These are phyloP conservation scores for Aplodontia rufa DNA, from an alignment of 2,113 vertebrate species.

Conservation along the genomic window DNA sequence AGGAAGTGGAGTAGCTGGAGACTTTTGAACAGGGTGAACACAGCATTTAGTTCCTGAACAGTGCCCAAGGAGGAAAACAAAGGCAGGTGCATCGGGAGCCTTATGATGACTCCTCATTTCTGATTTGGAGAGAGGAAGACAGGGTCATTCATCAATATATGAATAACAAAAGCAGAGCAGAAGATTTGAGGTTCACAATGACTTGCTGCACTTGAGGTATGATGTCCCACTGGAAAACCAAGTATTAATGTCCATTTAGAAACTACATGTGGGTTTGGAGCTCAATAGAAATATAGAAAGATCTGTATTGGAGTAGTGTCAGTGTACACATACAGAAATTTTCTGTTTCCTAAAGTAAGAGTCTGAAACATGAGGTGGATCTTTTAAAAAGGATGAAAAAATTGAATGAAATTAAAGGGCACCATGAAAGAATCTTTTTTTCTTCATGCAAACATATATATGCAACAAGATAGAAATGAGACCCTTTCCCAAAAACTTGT, in stretches of 20 bases:
- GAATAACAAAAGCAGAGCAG: neutral
- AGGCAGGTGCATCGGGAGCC: accelerated
- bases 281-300: neutral
- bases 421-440: neutral
- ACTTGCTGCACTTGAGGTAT: neutral
- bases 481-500: neutral
- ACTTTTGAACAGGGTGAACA: neutral
- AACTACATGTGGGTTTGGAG: neutral
- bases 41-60: neutral
- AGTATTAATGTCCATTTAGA: neutral
- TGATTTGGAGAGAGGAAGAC: neutral
- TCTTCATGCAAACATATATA: slow-evolving; percentile 12
- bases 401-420: neutral
- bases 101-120: neutral
- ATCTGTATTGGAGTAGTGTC: neutral
- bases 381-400: neutral
- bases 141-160: neutral
- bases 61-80: neutral
- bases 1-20: neutral
- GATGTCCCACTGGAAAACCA: neutral
- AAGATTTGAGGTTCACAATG: neutral
- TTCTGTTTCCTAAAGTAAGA: slow-evolving; percentile 13
- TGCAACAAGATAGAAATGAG: slow-evolving; percentile 41
- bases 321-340: neutral
- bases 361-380: neutral